Percentiles rank a stretch among this genome's conserved stretches.
Conservation (phyloP, 2,113 vertebrate species). For the Eonycteris spelaea region DNA sequence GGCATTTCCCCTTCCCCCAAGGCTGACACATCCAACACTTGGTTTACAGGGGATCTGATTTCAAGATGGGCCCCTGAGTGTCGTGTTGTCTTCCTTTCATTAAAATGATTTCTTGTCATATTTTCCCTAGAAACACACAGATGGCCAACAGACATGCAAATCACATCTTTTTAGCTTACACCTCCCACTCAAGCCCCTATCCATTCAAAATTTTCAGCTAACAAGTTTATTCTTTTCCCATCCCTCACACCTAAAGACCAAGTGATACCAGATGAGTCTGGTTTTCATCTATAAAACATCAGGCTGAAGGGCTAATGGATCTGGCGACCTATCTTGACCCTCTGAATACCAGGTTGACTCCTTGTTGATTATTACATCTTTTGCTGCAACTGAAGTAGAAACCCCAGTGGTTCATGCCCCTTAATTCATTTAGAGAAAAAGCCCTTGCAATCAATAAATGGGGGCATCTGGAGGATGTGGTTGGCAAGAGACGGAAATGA, state of each 20-base stretch:
- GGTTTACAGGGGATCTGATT: not conserved
- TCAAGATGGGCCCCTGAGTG: not conserved
- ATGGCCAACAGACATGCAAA: not conserved
- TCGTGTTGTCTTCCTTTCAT: not conserved
- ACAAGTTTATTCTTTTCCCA: conserved; percentile 16
- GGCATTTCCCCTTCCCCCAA: too few species aligned
- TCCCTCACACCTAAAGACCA: not conserved
- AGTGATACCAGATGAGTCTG: not conserved
- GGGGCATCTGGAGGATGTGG: not conserved
- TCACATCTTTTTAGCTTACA: not conserved
- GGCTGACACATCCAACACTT: not conserved
- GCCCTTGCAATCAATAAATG: not conserved
- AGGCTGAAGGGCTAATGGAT: not conserved
- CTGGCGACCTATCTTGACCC: not conserved
- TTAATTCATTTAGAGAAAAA: conserved; percentile 18
- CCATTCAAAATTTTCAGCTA: conserved; percentile 51
- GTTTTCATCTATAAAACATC: not conserved
- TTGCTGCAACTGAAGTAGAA: not conserved
- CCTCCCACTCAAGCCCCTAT: not conserved
- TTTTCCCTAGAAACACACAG: conserved; percentile 32
- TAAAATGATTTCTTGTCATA: not conserved
- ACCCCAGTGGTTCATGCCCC: not conserved
- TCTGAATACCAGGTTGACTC: not conserved
- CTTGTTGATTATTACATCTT: not conserved
- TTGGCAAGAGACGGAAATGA: not conserved